Percentiles rank a stretch among this genome's conserved stretches.
Evolutionary conservation across 2,888 invertebrate genomes (phyloP).

Genomic region (Antitype chi): DNA sequence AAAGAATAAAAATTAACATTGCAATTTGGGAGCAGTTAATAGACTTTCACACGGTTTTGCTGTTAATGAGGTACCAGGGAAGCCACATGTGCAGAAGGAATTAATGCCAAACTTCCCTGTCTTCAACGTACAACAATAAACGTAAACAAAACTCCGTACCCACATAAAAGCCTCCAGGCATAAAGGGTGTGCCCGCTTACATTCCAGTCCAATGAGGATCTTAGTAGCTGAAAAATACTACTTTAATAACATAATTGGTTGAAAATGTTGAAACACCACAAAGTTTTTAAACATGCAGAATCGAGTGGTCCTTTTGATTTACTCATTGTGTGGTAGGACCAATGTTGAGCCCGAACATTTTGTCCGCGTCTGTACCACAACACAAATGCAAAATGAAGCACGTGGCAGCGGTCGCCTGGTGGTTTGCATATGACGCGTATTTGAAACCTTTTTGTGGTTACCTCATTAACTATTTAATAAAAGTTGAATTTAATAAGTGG

Average conservation of each 20-base stretch:
- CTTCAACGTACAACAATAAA: too few species aligned
- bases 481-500: background rate
- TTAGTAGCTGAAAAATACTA: background rate
- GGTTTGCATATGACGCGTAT: slow-evolving; percentile 62
- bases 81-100: too few species aligned
- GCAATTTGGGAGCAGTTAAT: too few species aligned
- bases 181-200: too few species aligned
- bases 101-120: too few species aligned
- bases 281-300: background rate
- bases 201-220: too few species aligned
- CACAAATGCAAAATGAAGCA: slow-evolving; percentile 53
- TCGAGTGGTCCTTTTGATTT: slow-evolving; percentile 22
- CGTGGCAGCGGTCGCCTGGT: slow-evolving; percentile 57
- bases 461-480: slow-evolving; percentile 18
- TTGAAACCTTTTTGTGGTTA: slow-evolving; percentile 40
- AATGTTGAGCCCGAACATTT: slow-evolving; percentile 22
- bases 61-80: too few species aligned
- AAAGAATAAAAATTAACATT: too few species aligned
- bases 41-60: too few species aligned
- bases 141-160: too few species aligned
- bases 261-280: background rate
- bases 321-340: background rate
- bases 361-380: slow-evolving; percentile 12
- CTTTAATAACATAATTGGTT: background rate
- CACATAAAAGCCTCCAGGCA: too few species aligned